Base-by-base conservation (phyloP, 2,113 vertebrate species). In the Tragelaphus scriptus region DNA sequence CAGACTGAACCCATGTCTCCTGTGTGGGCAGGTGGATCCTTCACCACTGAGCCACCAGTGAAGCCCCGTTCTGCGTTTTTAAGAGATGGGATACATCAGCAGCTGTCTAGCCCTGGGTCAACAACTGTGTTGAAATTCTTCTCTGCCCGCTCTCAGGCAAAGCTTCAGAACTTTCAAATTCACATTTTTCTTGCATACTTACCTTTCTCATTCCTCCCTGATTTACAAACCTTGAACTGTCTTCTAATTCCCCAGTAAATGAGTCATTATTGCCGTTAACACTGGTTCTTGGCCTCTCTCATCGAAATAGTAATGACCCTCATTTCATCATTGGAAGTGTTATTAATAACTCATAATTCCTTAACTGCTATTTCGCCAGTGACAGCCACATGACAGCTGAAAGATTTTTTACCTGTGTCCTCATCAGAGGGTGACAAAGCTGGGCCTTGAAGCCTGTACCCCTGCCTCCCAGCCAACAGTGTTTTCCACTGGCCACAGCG, bases 181-280 rank as follows among this genome's bases (percentile, higher is more conserved):
- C 79, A 36, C 9, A 5, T 2, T 28, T 23, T 36, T 8, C 49
- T 13, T 40, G 2, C 2, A 6, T 4, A 9, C 40, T 25, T n/a
- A 53, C 7, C 81, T 58, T 59, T 79, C 71, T 68, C n/a, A 1
- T 15, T 56, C 47, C 77, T 88, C 82, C 36, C 75, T 32, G 21
- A 44, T 61, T 65, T 40, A 63, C 12, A 59, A 30, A 32, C 6
- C 40, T 87, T 13, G 26, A 79, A 7, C 28, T 26, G 0, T 56
- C 85, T 68, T 75, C 61, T 68, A n/a, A 55, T 55, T 21, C 61
- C 61, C 55, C 47, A 47, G 6, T 56, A 94, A 44, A 89, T 94
- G 63, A 91, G 88, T 61, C 79, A 71, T 94, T 79, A 80, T 26
- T 32, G 61, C 91, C 49, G 25, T 86, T 65, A 96, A 65, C n/a